Evolutionary conservation across 1,140 invertebrate genomes (phyloP).

Genomic region (Euura saliciscinereae): DNA sequence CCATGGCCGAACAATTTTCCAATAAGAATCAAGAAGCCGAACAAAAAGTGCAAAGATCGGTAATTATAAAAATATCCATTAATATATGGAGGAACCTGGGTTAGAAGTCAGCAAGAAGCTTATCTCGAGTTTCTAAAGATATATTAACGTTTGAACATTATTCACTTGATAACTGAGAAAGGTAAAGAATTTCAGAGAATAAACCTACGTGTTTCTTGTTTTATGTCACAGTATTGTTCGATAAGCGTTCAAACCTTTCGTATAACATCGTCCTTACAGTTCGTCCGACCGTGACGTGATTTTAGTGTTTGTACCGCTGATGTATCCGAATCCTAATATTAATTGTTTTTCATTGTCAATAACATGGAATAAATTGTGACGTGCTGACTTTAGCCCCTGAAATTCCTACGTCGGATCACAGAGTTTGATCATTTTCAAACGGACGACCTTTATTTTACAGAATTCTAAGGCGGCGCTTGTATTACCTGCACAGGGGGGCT

Average conservation of each 20-base stretch:
- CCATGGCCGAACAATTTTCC: conserved; percentile 81
- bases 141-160: neutral
- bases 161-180: neutral
- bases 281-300: neutral
- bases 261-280: neutral
- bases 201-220: too few relatives aligned
- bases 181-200: neutral
- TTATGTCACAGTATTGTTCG: too few relatives aligned
- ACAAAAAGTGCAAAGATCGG: conserved; percentile 66
- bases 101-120: conserved; percentile 26
- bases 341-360: neutral
- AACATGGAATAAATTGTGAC: conserved; percentile 8
- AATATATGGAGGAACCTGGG: conserved; percentile 16
- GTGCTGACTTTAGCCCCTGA: conserved; percentile 3
- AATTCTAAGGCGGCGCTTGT: conserved; percentile 65
- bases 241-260: neutral
- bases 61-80: conserved; percentile 55
- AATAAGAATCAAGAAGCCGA: conserved; percentile 68
- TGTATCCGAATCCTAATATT: neutral
- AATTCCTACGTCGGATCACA: neutral
- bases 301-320: neutral
- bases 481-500: conserved; percentile 69
- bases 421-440: neutral
- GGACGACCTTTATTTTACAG: conserved; percentile 46
- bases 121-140: neutral